Conservation (phyloP, 2,888 invertebrate species). For the Cactoblastis cactorum region DNA sequence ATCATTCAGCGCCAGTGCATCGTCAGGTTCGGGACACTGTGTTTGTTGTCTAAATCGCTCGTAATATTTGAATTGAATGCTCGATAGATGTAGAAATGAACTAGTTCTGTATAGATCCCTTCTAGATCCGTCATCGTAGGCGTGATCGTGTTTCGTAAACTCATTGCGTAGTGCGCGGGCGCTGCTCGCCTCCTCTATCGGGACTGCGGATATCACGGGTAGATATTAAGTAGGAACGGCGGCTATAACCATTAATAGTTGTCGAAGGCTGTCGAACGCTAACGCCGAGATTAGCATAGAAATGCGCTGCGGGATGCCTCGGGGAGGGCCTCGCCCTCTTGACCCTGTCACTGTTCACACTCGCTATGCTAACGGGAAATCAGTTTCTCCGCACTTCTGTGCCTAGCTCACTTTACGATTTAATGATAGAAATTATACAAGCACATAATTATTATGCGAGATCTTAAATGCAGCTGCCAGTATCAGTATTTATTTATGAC, state of each 20-base stretch:
- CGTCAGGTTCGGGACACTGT: slow-evolving; percentile 68
- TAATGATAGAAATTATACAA: slow-evolving; percentile 41
- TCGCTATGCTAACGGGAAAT: slow-evolving; percentile 69
- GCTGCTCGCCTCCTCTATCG: slow-evolving; percentile 40
- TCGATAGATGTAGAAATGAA: slow-evolving; percentile 72
- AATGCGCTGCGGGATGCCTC: slow-evolving; percentile 64
- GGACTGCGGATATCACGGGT: slow-evolving; percentile 48
- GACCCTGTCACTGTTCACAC: slow-evolving; percentile 72
- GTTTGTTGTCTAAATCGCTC: slow-evolving; percentile 75
- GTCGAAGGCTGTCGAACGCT: slow-evolving; percentile 64
- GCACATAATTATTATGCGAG: slow-evolving; percentile 37
- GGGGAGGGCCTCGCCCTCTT: slow-evolving; percentile 68
- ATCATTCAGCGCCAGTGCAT: slow-evolving; percentile 71
- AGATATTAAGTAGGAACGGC: slow-evolving; percentile 57
- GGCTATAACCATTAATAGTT: slow-evolving; percentile 72
- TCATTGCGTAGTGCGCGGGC: slow-evolving; percentile 59
- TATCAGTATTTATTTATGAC: slow-evolving; percentile 8
- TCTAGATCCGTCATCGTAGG: slow-evolving; percentile 56
- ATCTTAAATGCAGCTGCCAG: slow-evolving; percentile 14
- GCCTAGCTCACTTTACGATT: slow-evolving; percentile 37
- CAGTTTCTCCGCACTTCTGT: slow-evolving; percentile 52
- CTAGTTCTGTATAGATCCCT: slow-evolving; percentile 62
- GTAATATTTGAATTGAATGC: slow-evolving; percentile 78
- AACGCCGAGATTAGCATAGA: slow-evolving; percentile 72
- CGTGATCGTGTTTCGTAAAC: slow-evolving; percentile 66